These are phyloP conservation scores for Sphenodon punctatus DNA, from an alignment of 2,797 vertebrate species.

Conservation along the genomic window DNA sequence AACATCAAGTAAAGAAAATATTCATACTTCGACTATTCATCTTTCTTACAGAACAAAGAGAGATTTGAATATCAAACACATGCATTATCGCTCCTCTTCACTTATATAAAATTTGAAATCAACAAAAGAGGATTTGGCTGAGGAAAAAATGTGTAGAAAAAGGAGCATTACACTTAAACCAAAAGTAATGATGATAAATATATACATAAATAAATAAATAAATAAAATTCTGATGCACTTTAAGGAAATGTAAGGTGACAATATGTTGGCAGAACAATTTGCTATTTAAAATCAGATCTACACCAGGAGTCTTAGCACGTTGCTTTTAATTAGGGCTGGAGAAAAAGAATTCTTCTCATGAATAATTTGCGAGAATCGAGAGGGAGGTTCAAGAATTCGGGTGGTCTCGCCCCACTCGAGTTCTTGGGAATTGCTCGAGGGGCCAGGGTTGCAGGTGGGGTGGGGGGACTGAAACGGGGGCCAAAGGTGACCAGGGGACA, in stretches of 20 bases:
- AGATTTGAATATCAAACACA: not conserved
- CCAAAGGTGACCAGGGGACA: no score
- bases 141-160: not conserved
- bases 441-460: no score
- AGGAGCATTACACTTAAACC: not conserved
- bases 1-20: not conserved
- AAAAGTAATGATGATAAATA: not conserved
- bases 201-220: not conserved
- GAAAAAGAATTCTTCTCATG: no score
- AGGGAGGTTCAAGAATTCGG: no score
- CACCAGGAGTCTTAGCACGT: not conserved
- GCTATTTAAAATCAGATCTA: not conserved
- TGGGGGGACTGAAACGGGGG: no score
- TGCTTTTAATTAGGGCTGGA: no score
- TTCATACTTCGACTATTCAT: fast-evolving
- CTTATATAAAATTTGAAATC: not conserved
- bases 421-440: no score
- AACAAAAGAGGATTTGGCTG: not conserved
- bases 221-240: not conserved
- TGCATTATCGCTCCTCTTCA: not conserved
- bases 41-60: not conserved
- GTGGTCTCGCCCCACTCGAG: no score
- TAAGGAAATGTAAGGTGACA: not conserved
- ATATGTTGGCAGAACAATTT: not conserved
- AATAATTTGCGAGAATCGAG: no score